These are phyloP conservation scores for Conomelus anceps DNA, from an alignment of 2,888 invertebrate genomes.

Conservation along the genomic window DNA sequence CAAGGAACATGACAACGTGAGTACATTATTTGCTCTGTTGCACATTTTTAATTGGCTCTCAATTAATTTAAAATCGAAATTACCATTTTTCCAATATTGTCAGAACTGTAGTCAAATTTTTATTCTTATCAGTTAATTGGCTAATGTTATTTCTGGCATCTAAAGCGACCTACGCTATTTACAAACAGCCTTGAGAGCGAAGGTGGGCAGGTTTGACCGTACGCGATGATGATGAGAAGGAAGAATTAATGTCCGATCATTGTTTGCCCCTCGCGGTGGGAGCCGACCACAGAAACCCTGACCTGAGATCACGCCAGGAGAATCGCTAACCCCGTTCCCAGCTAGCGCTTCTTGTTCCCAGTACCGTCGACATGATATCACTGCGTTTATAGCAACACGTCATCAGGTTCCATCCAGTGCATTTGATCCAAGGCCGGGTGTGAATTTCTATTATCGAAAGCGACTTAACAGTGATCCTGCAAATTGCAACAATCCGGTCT, in stretches of 20 bases:
- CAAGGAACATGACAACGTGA: too few relatives aligned
- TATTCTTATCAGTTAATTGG: too few relatives aligned
- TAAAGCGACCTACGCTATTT: neutral
- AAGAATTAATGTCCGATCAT: neutral
- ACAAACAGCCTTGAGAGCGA: neutral
- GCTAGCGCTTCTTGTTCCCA: neutral
- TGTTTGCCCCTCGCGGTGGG: neutral
- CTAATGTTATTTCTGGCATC: neutral
- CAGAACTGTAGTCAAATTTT: too few relatives aligned
- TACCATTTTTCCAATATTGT: too few relatives aligned
- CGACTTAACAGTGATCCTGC: too few relatives aligned
- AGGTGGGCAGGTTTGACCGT: neutral
- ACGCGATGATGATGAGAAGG: neutral
- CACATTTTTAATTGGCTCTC: too few relatives aligned
- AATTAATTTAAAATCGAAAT: too few relatives aligned
- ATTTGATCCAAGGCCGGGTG: neutral
- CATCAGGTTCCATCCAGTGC: neutral
- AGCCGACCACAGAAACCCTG: neutral
- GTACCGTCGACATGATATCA: neutral
- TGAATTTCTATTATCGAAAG: neutral
- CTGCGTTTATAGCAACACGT: neutral
- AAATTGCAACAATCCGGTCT: neutral
- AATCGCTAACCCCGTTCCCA: neutral
- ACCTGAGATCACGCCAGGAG: neutral
- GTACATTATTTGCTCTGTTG: too few relatives aligned